Conservation (phyloP, 2,797 vertebrate species). For the Varecia variegata region DNA sequence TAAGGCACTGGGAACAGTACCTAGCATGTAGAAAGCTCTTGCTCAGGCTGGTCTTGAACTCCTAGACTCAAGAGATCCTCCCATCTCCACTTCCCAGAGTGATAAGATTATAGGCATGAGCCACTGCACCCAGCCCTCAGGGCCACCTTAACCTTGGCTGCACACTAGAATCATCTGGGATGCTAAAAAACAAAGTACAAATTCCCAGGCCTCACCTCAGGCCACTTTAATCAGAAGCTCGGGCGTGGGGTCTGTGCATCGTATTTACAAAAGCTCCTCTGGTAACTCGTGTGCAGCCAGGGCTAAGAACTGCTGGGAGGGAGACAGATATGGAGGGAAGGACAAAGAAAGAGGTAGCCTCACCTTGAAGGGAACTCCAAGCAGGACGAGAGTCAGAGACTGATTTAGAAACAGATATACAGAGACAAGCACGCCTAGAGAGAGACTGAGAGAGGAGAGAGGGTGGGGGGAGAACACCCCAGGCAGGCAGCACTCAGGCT, state of each 20-base stretch:
- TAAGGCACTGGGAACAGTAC: not conserved
- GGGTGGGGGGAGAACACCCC: fast-evolving
- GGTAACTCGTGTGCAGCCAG: not conserved
- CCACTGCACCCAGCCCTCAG: too few species aligned
- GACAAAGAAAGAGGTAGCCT: not conserved
- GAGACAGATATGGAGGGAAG: not conserved
- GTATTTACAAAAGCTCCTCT: not conserved
- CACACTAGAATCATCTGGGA: not conserved
- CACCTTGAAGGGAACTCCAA: not conserved
- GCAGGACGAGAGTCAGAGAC: not conserved
- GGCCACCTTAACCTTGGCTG: not conserved
- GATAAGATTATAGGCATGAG: too few species aligned
- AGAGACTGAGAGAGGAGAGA: not conserved
- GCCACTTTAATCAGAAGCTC: not conserved
- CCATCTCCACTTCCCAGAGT: too few species aligned
- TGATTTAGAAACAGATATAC: not conserved
- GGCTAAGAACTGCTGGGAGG: not conserved
- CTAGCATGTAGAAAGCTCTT: not conserved
- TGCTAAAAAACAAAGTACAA: not conserved
- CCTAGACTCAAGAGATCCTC: too few species aligned
- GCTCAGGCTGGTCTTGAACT: too few species aligned
- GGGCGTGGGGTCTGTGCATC: not conserved
- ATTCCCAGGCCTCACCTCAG: not conserved
- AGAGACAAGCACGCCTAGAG: not conserved
- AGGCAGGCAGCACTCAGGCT: not conserved